Conservation (phyloP, 2,888 invertebrate species). For the Parnassius orleans region DNA sequence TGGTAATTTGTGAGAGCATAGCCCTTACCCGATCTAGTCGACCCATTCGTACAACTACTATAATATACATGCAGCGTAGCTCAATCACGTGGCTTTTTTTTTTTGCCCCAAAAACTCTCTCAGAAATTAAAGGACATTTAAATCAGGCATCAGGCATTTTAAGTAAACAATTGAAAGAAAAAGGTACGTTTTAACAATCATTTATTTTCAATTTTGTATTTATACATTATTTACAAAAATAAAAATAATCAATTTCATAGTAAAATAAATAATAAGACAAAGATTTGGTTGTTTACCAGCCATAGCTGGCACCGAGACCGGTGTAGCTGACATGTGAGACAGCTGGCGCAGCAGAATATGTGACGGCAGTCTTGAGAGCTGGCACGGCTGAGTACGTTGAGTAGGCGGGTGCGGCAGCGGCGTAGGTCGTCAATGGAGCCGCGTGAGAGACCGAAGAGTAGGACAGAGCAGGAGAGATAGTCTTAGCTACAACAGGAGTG, state of each 20-base stretch:
- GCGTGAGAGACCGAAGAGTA: conserved; percentile 32
- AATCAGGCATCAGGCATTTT: too few species aligned
- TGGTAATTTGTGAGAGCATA: too few species aligned
- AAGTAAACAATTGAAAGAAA: too few species aligned
- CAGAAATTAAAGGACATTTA: too few species aligned
- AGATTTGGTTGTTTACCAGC: conserved; percentile 53
- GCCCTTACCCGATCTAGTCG: too few species aligned
- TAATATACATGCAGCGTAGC: too few species aligned
- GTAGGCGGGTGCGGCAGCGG: conserved; percentile 45
- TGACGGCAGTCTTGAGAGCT: conserved; percentile 77
- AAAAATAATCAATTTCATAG: conserved; percentile 8
- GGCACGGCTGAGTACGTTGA: conserved; percentile 79
- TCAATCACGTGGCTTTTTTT: too few species aligned
- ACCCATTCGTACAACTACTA: too few species aligned
- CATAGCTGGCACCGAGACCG: conserved; percentile 77
- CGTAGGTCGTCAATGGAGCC: conserved; percentile 38
- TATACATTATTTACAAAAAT: conserved; percentile 1
- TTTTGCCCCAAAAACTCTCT: too few species aligned
- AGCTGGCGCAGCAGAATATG: conserved; percentile 78
- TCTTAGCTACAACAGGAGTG: conserved; percentile 36
- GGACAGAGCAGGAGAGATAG: conserved; percentile 43
- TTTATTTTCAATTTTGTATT: too few species aligned
- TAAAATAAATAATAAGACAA: background rate
- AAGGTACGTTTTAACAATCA: too few species aligned
- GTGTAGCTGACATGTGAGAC: conserved; percentile 84